Conservation (phyloP, 35 echinoderm and acorn worm species). For the Strongylocentrotus purpuratus region DNA sequence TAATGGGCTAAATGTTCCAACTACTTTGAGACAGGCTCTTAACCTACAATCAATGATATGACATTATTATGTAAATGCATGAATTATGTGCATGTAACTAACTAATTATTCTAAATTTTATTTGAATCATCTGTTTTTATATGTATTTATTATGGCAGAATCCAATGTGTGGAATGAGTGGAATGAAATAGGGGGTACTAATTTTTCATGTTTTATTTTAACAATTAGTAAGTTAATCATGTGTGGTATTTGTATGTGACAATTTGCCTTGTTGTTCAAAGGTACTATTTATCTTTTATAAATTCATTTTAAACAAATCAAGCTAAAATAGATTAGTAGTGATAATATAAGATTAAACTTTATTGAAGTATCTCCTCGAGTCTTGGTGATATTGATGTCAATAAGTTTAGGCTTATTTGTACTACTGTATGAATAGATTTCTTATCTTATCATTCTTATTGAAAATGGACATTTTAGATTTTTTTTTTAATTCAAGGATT, state of each 20-base stretch:
- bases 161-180: background rate
- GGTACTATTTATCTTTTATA: background rate
- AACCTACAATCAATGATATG: background rate
- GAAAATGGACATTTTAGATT: too few relatives aligned
- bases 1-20: too few relatives aligned
- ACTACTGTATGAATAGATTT: background rate
- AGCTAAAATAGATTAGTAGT: background rate
- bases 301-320: background rate
- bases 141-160: conserved; percentile 12
- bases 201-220: background rate
- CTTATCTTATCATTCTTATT: background rate
- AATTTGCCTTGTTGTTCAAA: background rate
- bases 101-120: background rate
- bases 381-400: background rate
- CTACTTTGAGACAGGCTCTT: background rate
- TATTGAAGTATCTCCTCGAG: background rate
- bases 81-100: background rate
- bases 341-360: background rate
- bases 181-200: background rate
- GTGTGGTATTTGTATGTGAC: background rate
- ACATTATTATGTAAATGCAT: background rate
- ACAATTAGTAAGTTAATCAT: background rate
- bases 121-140: background rate
- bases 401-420: background rate
- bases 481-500: too few relatives aligned